Evolutionary conservation across 2,113 vertebrate species (phyloP).

Genomic region (Plecotus auritus): DNA sequence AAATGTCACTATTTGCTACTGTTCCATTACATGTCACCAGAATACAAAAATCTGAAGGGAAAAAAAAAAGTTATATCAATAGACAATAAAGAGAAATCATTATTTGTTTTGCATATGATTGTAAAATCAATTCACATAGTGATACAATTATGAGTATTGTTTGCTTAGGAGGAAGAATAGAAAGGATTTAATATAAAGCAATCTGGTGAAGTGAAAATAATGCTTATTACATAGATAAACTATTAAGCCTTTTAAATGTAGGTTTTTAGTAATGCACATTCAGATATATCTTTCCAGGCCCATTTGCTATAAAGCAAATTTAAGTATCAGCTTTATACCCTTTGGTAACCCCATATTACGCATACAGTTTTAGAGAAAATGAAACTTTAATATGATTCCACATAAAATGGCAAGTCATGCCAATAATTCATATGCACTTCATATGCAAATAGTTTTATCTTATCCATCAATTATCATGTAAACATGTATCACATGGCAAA

Average conservation of each 20-base stretch:
- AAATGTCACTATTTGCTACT: conserved; percentile 83
- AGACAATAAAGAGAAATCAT: conserved; percentile 72
- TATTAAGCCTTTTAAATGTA: conserved; percentile 53
- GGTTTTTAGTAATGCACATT: conserved; percentile 63
- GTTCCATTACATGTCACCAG: conserved; percentile 71
- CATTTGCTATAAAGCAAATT: conserved; percentile 76
- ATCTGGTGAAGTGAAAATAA: conserved; percentile 68
- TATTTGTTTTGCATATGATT: conserved; percentile 77
- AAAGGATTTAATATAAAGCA: conserved; percentile 68
- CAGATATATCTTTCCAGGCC: conserved; percentile 63
- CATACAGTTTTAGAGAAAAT: conserved; percentile 80
- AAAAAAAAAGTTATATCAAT: conserved; percentile 57
- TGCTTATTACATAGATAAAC: conserved; percentile 70
- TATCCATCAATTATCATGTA: conserved; percentile 78
- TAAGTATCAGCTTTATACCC: conserved; percentile 77
- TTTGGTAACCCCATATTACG: conserved; percentile 79
- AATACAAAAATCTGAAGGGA: conserved; percentile 54
- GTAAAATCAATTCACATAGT: conserved; percentile 76
- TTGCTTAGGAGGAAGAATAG: conserved; percentile 69
- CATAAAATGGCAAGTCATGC: conserved; percentile 80
- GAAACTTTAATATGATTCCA: conserved; percentile 85
- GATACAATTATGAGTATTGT: conserved; percentile 67
- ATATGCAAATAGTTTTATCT: conserved; percentile 79
- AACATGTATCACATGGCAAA: conserved; percentile 78
- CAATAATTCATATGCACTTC: conserved; percentile 81